phyloP scores from a whole-genome alignment of 2,113 vertebrate species.

The Canis aureus region DNA sequence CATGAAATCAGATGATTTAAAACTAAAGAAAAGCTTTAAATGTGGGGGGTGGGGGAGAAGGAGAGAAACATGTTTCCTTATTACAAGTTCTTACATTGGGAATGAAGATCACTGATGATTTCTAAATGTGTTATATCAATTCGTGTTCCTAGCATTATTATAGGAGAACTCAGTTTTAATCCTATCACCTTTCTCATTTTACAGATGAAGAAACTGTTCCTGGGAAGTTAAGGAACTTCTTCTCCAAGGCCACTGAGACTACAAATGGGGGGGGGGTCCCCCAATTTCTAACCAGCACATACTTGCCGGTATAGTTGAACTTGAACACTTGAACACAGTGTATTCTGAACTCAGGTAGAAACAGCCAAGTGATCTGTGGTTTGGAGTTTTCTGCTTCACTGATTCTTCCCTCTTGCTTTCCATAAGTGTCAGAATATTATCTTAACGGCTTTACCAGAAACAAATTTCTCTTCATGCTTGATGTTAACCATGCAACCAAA shows the following conservation, averaged over 20 bases:
- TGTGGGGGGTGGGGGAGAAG: neutral
- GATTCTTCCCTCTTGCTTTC: neutral
- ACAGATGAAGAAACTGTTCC: neutral
- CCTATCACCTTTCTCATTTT: neutral
- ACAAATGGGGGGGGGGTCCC: neutral
- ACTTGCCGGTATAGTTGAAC: neutral
- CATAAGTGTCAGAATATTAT: neutral
- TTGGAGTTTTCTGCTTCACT: neutral
- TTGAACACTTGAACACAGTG: neutral
- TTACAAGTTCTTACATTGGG: neutral
- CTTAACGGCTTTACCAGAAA: slow-evolving; percentile 52
- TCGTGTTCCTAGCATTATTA: neutral
- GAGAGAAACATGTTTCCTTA: neutral
- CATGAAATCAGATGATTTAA: slow-evolving; percentile 22
- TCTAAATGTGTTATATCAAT: neutral
- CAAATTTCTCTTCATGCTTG: neutral
- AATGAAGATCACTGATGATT: neutral
- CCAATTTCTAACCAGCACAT: neutral
- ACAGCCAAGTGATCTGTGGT: neutral
- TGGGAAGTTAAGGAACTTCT: neutral
- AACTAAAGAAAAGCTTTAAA: neutral
- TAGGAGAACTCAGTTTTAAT: neutral
- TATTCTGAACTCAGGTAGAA: neutral
- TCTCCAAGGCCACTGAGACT: neutral
- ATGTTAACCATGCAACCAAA: slow-evolving; percentile 29